These are phyloP conservation scores for Poeciliopsis turrubarensis DNA, from an alignment of 2,113 vertebrate genomes.

Conservation along the genomic window DNA sequence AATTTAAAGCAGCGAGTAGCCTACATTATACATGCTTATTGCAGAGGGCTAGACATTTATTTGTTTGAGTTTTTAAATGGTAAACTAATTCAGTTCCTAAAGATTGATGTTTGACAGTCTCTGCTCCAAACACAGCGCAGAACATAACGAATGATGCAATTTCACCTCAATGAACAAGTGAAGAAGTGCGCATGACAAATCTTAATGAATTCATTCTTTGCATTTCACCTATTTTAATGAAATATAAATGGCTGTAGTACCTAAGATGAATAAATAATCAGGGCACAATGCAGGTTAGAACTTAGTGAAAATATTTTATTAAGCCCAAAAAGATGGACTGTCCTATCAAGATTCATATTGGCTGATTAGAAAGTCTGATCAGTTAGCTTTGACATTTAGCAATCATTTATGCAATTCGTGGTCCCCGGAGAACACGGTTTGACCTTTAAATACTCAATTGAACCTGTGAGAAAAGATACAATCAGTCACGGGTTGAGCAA, in stretches of 20 bases:
- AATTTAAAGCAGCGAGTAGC: too few species aligned
- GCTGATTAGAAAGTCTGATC: constrained; percentile 59
- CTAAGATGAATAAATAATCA: constrained; percentile 27
- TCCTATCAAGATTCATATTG: constrained; percentile 29
- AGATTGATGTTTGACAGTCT: not conserved
- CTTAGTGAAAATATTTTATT: constrained; percentile 50
- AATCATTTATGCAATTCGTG: constrained; percentile 45
- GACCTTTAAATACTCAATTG: constrained; percentile 73
- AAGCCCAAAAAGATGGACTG: constrained; percentile 14
- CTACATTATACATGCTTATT: not conserved
- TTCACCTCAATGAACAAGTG: not conserved
- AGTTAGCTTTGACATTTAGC: constrained; percentile 64
- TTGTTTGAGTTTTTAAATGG: not conserved
- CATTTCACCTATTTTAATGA: constrained; percentile 37
- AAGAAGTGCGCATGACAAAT: not conserved
- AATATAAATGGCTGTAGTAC: constrained; percentile 24
- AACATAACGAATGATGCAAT: constrained; percentile 21
- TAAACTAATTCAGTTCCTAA: not conserved
- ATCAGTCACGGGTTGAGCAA: constrained; percentile 53
- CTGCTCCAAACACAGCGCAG: constrained; percentile 7
- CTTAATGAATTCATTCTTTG: constrained; percentile 13
- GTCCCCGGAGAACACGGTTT: constrained; percentile 50
- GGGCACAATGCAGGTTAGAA: constrained; percentile 16
- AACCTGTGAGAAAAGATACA: constrained; percentile 57
- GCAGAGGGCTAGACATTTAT: not conserved